phyloP scores from a whole-genome alignment of 2,797 vertebrate species.

The Anguilla megastoma region DNA sequence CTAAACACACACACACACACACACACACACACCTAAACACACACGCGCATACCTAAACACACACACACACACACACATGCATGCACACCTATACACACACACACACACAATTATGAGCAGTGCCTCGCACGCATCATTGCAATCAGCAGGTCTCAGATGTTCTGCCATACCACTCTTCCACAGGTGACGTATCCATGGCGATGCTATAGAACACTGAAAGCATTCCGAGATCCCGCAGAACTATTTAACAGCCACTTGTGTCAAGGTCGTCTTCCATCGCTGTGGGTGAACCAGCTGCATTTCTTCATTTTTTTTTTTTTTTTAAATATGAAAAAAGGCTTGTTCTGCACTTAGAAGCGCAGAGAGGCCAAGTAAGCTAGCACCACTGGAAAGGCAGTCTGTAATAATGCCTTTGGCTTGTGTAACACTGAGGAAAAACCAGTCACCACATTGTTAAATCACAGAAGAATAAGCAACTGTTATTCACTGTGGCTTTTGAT shows the following conservation, averaged over 20 bases:
- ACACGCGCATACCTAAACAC: no score
- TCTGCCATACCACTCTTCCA: no score
- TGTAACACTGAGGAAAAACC: not conserved
- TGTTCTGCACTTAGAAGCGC: conserved; percentile 51
- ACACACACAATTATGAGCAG: not conserved
- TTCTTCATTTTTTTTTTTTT: conserved; percentile 27
- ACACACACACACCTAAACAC: no score
- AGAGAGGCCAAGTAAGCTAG: conserved; percentile 36
- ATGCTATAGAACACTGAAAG: conserved; percentile 38
- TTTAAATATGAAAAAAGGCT: conserved; percentile 33
- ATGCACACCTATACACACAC: not conserved
- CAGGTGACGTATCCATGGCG: not conserved
- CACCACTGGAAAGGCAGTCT: conserved; percentile 12
- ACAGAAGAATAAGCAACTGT: not conserved
- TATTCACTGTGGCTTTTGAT: not conserved
- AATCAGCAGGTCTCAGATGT: not conserved
- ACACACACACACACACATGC: not conserved
- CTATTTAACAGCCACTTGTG: conserved; percentile 49
- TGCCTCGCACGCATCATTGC: not conserved
- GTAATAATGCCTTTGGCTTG: not conserved
- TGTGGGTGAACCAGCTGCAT: conserved; percentile 39
- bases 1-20: no score
- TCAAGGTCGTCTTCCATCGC: conserved; percentile 49
- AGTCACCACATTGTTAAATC: not conserved
- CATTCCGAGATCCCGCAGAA: conserved; percentile 44